Percentiles rank a stretch among this genome's conserved stretches.
Evolutionary conservation across 2,113 vertebrate species (phyloP).

Genomic region (Neopipo cinnamomea): DNA sequence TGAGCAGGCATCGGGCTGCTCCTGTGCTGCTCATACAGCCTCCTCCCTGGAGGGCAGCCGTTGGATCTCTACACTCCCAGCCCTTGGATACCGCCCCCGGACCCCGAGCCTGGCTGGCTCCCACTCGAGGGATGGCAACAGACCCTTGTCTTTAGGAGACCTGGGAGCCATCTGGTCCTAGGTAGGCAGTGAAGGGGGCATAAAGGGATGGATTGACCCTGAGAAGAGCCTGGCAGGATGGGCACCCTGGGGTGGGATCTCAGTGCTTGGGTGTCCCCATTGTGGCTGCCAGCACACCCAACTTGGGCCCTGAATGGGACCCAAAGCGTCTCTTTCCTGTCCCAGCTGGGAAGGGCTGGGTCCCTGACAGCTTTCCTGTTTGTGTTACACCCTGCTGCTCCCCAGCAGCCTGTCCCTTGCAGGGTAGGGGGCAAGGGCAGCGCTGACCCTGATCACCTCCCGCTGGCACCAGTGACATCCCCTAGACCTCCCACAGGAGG

Average conservation of each 20-base stretch:
- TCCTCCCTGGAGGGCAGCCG: accelerated
- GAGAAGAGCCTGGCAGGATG: neutral
- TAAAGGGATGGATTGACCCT: neutral
- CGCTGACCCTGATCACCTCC: neutral
- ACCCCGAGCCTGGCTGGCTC: accelerated
- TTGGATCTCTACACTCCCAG: neutral
- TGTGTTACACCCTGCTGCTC: neutral
- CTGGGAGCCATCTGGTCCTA: neutral
- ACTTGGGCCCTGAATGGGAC: neutral
- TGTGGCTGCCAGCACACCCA: accelerated
- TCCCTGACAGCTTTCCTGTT: constrained; percentile 36
- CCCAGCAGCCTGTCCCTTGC: neutral
- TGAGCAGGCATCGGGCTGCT: neutral
- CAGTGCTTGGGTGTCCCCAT: accelerated
- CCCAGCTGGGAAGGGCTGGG: constrained; percentile 34
- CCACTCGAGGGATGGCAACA: too few species aligned
- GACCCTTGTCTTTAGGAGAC: neutral
- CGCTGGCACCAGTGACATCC: neutral
- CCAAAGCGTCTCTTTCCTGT: neutral
- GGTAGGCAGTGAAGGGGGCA: neutral
- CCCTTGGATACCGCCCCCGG: too few species aligned
- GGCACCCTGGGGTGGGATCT: accelerated
- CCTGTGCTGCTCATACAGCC: neutral
- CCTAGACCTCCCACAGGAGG: accelerated
- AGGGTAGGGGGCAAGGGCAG: neutral